phyloP scores from a whole-genome alignment of 2,113 vertebrate genomes.

The Mus musculus region DNA sequence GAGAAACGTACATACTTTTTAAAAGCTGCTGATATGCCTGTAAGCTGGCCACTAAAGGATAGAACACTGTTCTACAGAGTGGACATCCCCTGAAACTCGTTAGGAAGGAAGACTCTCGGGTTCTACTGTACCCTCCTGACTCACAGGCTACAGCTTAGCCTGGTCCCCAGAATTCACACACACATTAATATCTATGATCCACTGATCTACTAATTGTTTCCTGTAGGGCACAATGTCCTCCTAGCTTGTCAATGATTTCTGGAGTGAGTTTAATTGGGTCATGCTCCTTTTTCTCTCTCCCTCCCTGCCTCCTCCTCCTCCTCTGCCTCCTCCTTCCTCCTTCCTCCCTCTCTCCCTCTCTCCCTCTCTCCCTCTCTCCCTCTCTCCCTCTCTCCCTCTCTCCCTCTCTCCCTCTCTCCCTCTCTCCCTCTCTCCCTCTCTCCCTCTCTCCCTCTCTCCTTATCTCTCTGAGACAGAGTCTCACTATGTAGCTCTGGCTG shows the following conservation, averaged over 20 bases:
- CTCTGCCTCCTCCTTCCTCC: neutral
- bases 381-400: neutral
- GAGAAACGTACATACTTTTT: neutral
- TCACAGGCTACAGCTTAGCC: neutral
- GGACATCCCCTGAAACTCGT: neutral
- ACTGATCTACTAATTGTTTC: neutral
- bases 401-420: too few species aligned
- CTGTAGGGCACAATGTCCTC: neutral
- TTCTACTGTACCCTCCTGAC: neutral
- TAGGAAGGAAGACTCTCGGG: neutral
- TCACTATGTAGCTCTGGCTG: neutral
- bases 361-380: neutral
- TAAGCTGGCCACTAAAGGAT: neutral
- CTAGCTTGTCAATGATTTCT: neutral
- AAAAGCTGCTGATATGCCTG: neutral
- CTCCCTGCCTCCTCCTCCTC: neutral
- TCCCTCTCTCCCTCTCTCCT: neutral
- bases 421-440: neutral
- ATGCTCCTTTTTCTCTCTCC: neutral
- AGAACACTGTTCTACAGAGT: neutral
- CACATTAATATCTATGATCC: neutral
- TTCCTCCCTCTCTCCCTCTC: too few species aligned
- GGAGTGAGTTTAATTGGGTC: conserved; percentile 41
- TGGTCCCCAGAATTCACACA: neutral
- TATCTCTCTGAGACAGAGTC: neutral